phyloP scores from a whole-genome alignment of 2,888 invertebrate species.

The Xanthorhoe spadicearia region DNA sequence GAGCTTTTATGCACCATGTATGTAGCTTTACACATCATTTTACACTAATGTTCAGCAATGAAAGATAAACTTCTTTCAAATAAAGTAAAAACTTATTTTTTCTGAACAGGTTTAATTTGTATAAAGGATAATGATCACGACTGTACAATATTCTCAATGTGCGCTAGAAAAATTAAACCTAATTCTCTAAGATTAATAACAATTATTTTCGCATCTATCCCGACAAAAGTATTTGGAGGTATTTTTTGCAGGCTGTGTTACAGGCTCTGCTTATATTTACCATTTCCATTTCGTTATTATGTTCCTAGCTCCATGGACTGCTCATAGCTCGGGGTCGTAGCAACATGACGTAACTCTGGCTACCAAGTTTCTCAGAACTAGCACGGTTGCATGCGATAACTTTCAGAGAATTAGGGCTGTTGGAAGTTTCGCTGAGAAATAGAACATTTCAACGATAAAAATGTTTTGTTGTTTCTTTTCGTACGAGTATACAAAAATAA shows the following conservation, averaged over 20 bases:
- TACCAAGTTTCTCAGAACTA: constrained; percentile 60
- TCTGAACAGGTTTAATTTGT: too few species aligned
- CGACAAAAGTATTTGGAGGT: not conserved
- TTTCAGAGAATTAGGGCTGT: constrained; percentile 39
- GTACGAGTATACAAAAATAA: not conserved
- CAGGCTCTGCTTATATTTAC: not conserved
- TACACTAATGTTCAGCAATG: too few species aligned
- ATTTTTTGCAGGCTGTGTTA: not conserved
- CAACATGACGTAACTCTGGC: constrained; percentile 53
- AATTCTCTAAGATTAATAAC: too few species aligned
- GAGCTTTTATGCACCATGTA: too few species aligned
- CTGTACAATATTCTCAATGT: too few species aligned
- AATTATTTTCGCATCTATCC: too few species aligned
- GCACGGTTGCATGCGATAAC: constrained; percentile 53
- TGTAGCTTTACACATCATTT: too few species aligned
- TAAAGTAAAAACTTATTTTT: too few species aligned
- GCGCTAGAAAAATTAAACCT: too few species aligned
- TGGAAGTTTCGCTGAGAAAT: constrained; percentile 36
- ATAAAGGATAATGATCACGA: too few species aligned
- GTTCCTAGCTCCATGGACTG: constrained; percentile 32
- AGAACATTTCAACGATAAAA: constrained; percentile 12
- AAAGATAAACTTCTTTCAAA: too few species aligned
- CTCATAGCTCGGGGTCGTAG: constrained; percentile 59
- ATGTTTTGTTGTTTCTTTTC: constrained; percentile 1
- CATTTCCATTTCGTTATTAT: constrained; percentile 2